phyloP scores from a whole-genome alignment of 2,888 invertebrate species.

The Xestia xanthographa region DNA sequence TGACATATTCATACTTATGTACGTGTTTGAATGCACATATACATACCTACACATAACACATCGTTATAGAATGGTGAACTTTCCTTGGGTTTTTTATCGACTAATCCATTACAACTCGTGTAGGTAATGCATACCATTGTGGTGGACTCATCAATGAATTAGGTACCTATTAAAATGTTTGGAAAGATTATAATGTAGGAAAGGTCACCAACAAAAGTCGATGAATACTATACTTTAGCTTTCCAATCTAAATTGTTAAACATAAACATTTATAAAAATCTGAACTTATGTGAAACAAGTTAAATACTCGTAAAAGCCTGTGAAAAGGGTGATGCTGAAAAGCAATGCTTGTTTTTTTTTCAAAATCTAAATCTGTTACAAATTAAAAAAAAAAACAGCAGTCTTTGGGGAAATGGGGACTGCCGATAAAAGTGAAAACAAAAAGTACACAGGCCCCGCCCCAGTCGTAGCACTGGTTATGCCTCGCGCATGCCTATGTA shows the following conservation, averaged over 20 bases:
- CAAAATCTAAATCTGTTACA: background rate
- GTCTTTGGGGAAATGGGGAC: too few relatives aligned
- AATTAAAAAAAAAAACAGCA: too few relatives aligned
- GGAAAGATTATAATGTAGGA: background rate
- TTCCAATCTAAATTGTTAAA: background rate
- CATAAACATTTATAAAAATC: background rate
- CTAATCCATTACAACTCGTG: background rate
- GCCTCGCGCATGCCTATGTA: too few relatives aligned
- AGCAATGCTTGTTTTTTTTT: background rate
- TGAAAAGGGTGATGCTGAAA: background rate
- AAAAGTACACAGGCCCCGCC: too few relatives aligned
- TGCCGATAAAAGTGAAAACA: too few relatives aligned
- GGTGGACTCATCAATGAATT: background rate
- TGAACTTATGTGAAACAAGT: background rate
- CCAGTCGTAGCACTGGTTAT: too few relatives aligned
- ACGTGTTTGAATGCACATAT: constrained; percentile 27
- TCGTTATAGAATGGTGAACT: background rate
- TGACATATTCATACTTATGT: constrained; percentile 19
- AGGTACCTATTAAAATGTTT: background rate
- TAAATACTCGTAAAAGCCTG: too few relatives aligned
- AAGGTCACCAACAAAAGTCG: background rate
- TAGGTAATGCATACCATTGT: background rate
- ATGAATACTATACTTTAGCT: background rate
- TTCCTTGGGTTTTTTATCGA: constrained; percentile 31
- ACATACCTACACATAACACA: background rate